Conservation (phyloP, 1,140 invertebrate genomes). For the Aporrectodea caliginosa region DNA sequence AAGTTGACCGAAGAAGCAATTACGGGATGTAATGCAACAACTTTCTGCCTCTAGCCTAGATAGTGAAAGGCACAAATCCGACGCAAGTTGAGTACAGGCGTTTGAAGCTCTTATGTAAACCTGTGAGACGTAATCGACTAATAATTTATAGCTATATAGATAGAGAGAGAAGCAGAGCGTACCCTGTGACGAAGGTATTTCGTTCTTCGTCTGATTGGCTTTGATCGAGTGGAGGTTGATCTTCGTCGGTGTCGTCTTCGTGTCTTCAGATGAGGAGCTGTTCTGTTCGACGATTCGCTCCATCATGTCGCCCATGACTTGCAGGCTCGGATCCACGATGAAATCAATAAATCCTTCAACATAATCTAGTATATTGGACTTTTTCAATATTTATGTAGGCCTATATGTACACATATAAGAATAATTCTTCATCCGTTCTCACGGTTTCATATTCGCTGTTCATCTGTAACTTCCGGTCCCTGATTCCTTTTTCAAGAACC, state of each 20-base stretch:
- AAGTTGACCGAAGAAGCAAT: too few species aligned
- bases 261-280: slow-evolving; percentile 41
- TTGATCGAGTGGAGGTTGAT: background rate
- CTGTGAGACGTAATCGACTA: background rate
- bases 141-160: background rate
- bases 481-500: too few species aligned
- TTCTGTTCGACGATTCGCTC: slow-evolving; percentile 59
- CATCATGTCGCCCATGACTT: slow-evolving; percentile 87
- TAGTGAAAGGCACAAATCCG: too few species aligned
- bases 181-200: background rate
- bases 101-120: background rate
- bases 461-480: too few species aligned
- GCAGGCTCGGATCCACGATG: slow-evolving; percentile 93
- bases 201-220: background rate
- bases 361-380: too few species aligned
- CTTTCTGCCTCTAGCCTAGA: too few species aligned
- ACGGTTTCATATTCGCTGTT: too few species aligned
- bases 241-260: background rate
- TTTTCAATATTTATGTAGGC: too few species aligned
- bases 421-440: too few species aligned
- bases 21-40: too few species aligned
- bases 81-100: too few species aligned
- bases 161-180: background rate
- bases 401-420: too few species aligned
- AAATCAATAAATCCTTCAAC: slow-evolving; percentile 81